A percentile compares a stretch with the other conserved stretches of the same genome.
phyloP scores from a whole-genome alignment of 2,888 invertebrate genomes.

The Volucella inflata region DNA sequence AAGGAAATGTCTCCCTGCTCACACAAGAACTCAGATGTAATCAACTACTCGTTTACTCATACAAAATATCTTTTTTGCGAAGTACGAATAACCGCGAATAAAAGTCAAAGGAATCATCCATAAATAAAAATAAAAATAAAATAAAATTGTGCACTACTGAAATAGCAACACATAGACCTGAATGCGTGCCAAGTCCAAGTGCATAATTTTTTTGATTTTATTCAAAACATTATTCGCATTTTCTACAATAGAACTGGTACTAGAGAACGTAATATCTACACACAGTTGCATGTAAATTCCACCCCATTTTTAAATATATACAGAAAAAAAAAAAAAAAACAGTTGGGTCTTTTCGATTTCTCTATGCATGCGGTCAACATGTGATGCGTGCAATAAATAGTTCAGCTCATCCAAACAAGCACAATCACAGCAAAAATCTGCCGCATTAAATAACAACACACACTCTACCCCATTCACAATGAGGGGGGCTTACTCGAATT shows the following conservation, averaged over 20 bases:
- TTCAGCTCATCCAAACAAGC: constrained; percentile 44
- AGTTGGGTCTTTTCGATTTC: constrained; percentile 37
- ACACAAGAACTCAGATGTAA: constrained; percentile 27
- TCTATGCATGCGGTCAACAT: constrained; percentile 63
- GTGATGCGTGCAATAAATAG: constrained; percentile 73
- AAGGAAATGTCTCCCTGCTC: constrained; percentile 10
- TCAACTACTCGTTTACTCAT: neutral
- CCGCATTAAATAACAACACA: constrained; percentile 10
- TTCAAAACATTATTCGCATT: constrained; percentile 62
- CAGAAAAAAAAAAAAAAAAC: neutral
- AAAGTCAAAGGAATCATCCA: constrained; percentile 43
- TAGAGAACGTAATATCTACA: neutral
- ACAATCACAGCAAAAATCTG: too few species aligned
- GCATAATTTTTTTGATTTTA: constrained; percentile 49
- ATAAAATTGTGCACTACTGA: constrained; percentile 39
- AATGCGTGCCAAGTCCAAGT: constrained; percentile 77
- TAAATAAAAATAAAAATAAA: constrained; percentile 37
- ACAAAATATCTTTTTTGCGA: neutral
- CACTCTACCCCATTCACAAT: neutral
- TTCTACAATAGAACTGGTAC: constrained; percentile 7
- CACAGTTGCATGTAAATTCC: constrained; percentile 30
- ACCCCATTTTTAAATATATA: constrained; percentile 42
- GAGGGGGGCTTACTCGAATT: too few species aligned
- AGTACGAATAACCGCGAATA: constrained; percentile 28
- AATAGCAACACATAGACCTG: constrained; percentile 47